These are phyloP conservation scores for Falco naumanni DNA, from an alignment of 2,797 vertebrate genomes.

Conservation along the genomic window DNA sequence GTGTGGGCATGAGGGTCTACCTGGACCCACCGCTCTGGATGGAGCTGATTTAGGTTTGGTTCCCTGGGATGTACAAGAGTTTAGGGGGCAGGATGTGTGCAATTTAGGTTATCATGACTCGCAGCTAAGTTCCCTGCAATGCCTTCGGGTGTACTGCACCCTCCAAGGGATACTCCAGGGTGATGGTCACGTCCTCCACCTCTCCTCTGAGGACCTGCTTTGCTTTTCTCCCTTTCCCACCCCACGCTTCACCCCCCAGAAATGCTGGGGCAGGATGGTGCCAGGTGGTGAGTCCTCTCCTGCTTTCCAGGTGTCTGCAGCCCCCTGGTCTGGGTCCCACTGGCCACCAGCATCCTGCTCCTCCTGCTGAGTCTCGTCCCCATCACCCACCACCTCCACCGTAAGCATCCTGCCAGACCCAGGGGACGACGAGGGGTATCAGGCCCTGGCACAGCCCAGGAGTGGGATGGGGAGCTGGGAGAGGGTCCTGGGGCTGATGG, in stretches of 20 bases:
- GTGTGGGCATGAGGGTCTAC: not conserved
- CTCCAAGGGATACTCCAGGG: too few species aligned
- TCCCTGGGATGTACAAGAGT: not conserved
- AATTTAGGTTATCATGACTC: not conserved
- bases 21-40: not conserved
- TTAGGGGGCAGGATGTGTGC: not conserved
- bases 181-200: not conserved
- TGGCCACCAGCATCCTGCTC: not conserved
- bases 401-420: not conserved
- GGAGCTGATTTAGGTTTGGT: not conserved
- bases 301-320: slow-evolving; percentile 33
- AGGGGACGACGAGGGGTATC: not conserved
- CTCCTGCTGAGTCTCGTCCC: slow-evolving; percentile 30
- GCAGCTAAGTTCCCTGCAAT: not conserved
- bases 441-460: not conserved
- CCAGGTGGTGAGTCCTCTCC: not conserved
- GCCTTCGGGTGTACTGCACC: not conserved
- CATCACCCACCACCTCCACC: not conserved
- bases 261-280: not conserved
- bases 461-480: not conserved
- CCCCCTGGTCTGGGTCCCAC: slow-evolving; percentile 30
- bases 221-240: not conserved
- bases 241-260: not conserved
- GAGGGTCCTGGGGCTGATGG: not conserved
- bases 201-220: not conserved